These are phyloP conservation scores for Drosophila mulleri DNA, from an alignment of 2,888 invertebrate species.

Conservation along the genomic window DNA sequence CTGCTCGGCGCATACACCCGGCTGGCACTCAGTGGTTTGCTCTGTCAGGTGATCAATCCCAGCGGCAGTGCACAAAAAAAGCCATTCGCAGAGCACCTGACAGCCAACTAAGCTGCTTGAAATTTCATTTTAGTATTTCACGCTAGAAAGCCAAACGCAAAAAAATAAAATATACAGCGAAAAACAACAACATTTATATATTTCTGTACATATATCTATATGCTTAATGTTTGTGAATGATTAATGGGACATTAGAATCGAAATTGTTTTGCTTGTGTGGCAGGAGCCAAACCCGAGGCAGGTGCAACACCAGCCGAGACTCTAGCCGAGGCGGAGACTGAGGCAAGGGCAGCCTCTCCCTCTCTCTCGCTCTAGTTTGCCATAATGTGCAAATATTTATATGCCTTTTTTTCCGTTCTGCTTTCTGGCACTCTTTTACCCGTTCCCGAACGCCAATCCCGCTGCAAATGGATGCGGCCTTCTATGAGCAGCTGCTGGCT, in stretches of 20 bases:
- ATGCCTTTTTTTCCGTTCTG: conserved; percentile 50
- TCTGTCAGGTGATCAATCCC: conserved; percentile 59
- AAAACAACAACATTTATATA: not conserved
- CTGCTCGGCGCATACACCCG: conserved; percentile 17
- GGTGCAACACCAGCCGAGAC: conserved; percentile 36
- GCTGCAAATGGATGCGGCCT: conserved; percentile 52
- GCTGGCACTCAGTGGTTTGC: conserved; percentile 32
- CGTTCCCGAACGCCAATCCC: conserved; percentile 14
- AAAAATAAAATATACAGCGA: conserved; percentile 4
- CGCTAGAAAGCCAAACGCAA: conserved; percentile 66
- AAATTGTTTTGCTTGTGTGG: conserved; percentile 72
- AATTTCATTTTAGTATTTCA: conserved; percentile 73
- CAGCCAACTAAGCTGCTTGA: conserved; percentile 76
- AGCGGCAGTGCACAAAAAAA: conserved; percentile 12
- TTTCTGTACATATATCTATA: conserved; percentile 35
- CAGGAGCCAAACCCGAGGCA: conserved; percentile 8
- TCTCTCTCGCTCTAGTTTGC: conserved; percentile 60
- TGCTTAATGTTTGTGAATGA: conserved; percentile 79
- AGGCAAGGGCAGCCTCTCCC: conserved; percentile 24
- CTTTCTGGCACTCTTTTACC: conserved; percentile 25
- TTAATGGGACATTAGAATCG: conserved; percentile 79
- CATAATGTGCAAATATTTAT: conserved; percentile 78
- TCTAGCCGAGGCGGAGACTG: not conserved
- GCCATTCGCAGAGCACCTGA: conserved; percentile 59
- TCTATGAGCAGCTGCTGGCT: conserved; percentile 40